Conservation (phyloP, 1,140 invertebrate species). For the Bacillus rossius region DNA sequence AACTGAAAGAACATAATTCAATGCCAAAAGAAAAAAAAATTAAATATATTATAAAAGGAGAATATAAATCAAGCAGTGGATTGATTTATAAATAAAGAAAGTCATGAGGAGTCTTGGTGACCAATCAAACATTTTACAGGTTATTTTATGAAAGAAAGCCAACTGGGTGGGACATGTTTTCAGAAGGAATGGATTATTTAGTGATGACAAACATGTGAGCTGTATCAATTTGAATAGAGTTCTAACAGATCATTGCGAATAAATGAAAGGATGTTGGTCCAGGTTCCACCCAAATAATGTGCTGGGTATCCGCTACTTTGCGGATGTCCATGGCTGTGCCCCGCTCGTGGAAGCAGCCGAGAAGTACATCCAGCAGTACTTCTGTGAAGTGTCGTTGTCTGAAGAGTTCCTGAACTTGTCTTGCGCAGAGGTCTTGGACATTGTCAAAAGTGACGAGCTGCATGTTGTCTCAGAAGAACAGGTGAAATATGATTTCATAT, state of each 20-base stretch:
- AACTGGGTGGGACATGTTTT: too few relatives aligned
- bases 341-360: slow-evolving; percentile 68
- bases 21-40: too few relatives aligned
- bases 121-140: too few relatives aligned
- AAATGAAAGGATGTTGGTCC: slow-evolving; percentile 20
- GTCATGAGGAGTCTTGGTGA: too few relatives aligned
- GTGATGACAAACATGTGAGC: too few relatives aligned
- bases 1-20: too few relatives aligned
- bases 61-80: too few relatives aligned
- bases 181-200: too few relatives aligned
- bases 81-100: too few relatives aligned
- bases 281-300: slow-evolving; percentile 81
- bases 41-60: too few relatives aligned
- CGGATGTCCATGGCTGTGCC: slow-evolving; percentile 71
- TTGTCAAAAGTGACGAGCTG: slow-evolving; percentile 74
- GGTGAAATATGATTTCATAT: slow-evolving; percentile 32
- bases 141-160: too few relatives aligned
- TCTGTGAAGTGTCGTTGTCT: slow-evolving; percentile 67
- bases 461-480: slow-evolving; percentile 60
- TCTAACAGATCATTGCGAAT: background rate
- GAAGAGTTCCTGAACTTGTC: slow-evolving; percentile 72
- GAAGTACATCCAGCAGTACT: slow-evolving; percentile 79
- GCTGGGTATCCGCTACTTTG: slow-evolving; percentile 77
- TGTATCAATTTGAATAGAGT: background rate
- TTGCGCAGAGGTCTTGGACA: slow-evolving; percentile 59